phyloP scores from a whole-genome alignment of 1,140 invertebrate species.

The Galleria mellonella region DNA sequence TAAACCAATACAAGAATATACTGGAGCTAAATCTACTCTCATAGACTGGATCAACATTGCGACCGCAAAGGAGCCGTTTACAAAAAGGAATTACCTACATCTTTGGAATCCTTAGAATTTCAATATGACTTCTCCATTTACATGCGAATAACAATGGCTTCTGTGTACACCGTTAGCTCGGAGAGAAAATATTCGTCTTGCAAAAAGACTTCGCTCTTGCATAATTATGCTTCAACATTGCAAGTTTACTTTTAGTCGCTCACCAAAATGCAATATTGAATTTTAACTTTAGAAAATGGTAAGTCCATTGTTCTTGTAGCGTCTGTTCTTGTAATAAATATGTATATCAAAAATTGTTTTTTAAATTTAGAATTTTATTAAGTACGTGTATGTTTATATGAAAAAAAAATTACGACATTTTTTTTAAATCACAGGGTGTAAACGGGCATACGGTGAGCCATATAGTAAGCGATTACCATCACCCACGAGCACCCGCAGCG shows the following conservation, averaged over 20 bases:
- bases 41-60: conserved; percentile 18
- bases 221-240: no score
- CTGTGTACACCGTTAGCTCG: conserved; percentile 12
- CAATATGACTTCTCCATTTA: conserved; percentile 45
- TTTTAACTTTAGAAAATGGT: background rate
- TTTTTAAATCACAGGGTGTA: no score
- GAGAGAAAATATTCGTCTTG: background rate
- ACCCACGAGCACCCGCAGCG: no score
- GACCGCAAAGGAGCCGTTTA: conserved; percentile 27
- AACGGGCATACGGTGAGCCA: no score
- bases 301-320: background rate
- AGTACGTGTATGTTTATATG: no score
- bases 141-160: conserved; percentile 32
- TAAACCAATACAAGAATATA: no score
- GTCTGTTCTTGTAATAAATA: background rate
- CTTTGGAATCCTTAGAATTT: conserved; percentile 43
- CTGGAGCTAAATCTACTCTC: no score
- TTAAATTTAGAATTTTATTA: no score
- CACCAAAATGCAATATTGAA: background rate
- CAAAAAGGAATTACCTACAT: conserved; percentile 40
- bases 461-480: no score
- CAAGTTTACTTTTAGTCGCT: background rate
- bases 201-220: background rate
- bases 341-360: background rate
- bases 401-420: no score